A percentile compares a stretch with the other conserved stretches of the same genome.
phyloP scores from a whole-genome alignment of 2,113 vertebrate species.

The Mastomys natalensis region DNA sequence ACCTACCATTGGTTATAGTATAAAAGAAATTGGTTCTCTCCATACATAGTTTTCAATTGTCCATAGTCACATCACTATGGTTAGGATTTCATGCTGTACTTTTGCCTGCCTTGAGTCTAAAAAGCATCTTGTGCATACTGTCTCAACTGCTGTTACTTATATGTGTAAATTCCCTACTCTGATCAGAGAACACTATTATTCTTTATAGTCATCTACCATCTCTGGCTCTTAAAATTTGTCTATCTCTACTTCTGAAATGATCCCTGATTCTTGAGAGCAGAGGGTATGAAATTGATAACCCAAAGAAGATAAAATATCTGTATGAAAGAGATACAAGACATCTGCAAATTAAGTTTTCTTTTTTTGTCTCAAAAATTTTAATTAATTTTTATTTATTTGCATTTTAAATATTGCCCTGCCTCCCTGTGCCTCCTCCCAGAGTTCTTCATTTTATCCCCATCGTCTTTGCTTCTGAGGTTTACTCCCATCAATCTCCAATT shows the following conservation, averaged over 20 bases:
- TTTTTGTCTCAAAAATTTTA: background rate
- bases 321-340: constrained; percentile 26
- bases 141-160: background rate
- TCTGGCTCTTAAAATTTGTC: background rate
- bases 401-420: too few relatives aligned
- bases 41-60: background rate
- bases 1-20: background rate
- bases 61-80: background rate
- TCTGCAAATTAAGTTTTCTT: background rate
- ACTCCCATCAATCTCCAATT: too few relatives aligned
- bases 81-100: background rate
- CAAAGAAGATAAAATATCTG: background rate
- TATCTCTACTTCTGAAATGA: background rate
- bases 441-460: too few relatives aligned
- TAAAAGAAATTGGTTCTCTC: background rate
- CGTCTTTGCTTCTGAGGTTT: too few relatives aligned
- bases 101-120: background rate
- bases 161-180: background rate
- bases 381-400: too few relatives aligned
- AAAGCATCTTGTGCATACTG: background rate
- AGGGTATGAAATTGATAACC: background rate
- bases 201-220: background rate
- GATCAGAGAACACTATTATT: background rate
- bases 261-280: background rate
- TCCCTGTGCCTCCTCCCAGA: too few relatives aligned